Evolutionary conservation across 64 coral and sea anemone species (phyloP), one percentile per base, ranked within the genome.

Genomic region (Hydrozoanthus tunicans): DNA sequence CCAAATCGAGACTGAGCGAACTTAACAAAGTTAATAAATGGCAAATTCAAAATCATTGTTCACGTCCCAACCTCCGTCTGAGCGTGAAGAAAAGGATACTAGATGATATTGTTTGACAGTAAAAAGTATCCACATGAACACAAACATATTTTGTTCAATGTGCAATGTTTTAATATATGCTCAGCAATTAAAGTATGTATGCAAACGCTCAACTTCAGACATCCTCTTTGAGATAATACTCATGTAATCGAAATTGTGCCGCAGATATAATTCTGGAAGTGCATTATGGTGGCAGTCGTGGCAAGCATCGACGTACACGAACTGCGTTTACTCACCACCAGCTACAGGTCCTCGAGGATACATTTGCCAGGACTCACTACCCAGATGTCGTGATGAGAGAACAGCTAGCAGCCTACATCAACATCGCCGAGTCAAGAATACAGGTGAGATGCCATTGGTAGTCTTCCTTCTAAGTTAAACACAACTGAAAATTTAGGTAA

Each of bases 341-440:
- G 62, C 90, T 96, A 57, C 92, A 94, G 32, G 91, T 96, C 59
- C 69, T 96, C 26, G 95, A 96, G 73, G 91, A 94, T 20, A 94
- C 90, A 7, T 96, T 96, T 80, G 66, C 77, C 25, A 94, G 93
- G 90, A 96, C 95, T 7, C 95, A 96, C 80, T 96, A 96, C 67
- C 95, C 95, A 43, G 95, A 96, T 70, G 90, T 96, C 20, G 83
- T 96, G 3, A 96, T 96, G 95, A 89, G 95, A 68, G 95, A 96
- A 62, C 81, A 92, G 67, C 79, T 96, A 12, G 89, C 95, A 5
- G 94, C 90, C 60, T 96, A 91, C 61, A 96, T 92, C 14, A 91
- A 92, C 68, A 93, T 96, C 59, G 81, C 92, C 32, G 95, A 96
- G 69, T 92, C 92, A 43, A 91, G 95, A 85, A 96, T 96, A 64